A percentile compares a stretch with the other conserved stretches of the same genome.
Evolutionary conservation across 2,113 vertebrate species (phyloP).

Genomic region (Zeus faber): DNA sequence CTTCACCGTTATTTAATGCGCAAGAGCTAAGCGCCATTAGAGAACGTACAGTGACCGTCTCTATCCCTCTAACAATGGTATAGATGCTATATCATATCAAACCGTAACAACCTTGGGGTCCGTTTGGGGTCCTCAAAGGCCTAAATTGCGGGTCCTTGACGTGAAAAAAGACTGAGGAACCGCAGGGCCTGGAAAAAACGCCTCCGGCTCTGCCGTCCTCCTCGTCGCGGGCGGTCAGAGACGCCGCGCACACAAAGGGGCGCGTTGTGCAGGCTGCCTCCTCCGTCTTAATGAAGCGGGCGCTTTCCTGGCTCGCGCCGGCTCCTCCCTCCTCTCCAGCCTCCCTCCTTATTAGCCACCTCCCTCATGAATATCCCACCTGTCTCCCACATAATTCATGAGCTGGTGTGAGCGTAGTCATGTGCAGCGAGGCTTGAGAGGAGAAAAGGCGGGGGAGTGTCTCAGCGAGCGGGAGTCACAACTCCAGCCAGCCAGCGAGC

Average conservation of each 20-base stretch:
- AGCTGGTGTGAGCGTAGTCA: conserved; percentile 88
- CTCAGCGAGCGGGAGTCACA: conserved; percentile 86
- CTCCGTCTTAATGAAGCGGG: neutral
- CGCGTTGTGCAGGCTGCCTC: neutral
- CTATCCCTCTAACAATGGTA: no score
- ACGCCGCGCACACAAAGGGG: neutral
- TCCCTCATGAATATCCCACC: neutral
- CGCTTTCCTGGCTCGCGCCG: neutral
- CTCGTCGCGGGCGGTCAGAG: neutral
- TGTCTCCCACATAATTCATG: conserved; percentile 91
- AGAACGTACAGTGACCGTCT: no score
- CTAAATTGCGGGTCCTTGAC: no score
- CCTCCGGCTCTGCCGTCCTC: no score
- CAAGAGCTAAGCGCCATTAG: no score
- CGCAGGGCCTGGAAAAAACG: no score
- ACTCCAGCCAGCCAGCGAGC: conserved; percentile 74
- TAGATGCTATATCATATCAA: no score
- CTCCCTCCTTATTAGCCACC: neutral
- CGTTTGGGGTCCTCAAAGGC: no score
- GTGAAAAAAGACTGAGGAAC: no score
- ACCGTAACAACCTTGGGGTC: no score
- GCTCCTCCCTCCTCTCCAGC: neutral
- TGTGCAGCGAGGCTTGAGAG: conserved; percentile 84
- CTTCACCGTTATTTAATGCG: no score
- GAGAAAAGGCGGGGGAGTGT: conserved; percentile 85